These are phyloP conservation scores for Anthoscopus minutus DNA, from an alignment of 2,113 vertebrate genomes.

Conservation along the genomic window DNA sequence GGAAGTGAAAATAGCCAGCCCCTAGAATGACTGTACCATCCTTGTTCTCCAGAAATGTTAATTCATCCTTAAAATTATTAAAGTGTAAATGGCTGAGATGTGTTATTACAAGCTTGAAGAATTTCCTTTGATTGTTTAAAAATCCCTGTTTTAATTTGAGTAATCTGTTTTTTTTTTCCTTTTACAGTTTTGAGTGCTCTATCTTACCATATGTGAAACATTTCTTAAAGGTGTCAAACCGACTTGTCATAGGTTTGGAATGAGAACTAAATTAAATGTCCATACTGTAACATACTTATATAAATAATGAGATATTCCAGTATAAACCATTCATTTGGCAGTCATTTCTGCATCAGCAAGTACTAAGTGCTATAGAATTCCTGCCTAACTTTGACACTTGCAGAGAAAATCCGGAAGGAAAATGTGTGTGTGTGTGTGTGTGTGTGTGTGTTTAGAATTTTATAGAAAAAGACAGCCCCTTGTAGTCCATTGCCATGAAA, in stretches of 20 bases:
- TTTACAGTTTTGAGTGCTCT: slow-evolving; percentile 55
- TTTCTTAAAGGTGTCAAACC: slow-evolving; percentile 75
- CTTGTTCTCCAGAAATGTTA: background rate
- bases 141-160: slow-evolving; percentile 64
- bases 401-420: slow-evolving; percentile 24
- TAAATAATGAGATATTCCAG: slow-evolving; percentile 74
- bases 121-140: slow-evolving; percentile 66
- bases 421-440: background rate
- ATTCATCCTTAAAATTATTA: slow-evolving; percentile 48
- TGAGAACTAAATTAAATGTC: slow-evolving; percentile 72
- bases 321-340: slow-evolving; percentile 70
- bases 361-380: slow-evolving; percentile 25
- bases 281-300: slow-evolving; percentile 50
- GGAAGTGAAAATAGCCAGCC: background rate
- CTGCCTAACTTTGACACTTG: background rate
- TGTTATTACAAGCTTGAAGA: slow-evolving; percentile 20
- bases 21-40: background rate
- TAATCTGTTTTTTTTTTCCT: slow-evolving; percentile 57
- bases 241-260: slow-evolving; percentile 73
- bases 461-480: background rate
- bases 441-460: background rate
- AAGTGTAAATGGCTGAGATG: slow-evolving; percentile 50
- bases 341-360: slow-evolving; percentile 50
- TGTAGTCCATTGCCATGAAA: background rate
- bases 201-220: slow-evolving; percentile 66